These are phyloP conservation scores for Seriola aureovittata DNA, from an alignment of 2,113 vertebrate genomes.

Conservation along the genomic window DNA sequence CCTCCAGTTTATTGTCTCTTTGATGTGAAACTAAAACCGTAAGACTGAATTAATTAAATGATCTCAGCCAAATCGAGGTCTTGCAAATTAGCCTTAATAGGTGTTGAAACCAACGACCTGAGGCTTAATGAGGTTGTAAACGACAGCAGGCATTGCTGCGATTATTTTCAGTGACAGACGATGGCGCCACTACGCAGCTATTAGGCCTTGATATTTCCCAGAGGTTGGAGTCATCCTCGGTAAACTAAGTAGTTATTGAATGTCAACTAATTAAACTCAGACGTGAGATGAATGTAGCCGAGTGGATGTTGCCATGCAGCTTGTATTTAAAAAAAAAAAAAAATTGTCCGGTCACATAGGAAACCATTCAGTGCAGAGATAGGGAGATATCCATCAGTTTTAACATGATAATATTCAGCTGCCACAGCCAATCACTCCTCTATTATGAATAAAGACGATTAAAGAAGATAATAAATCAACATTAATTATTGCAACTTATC, in stretches of 20 bases:
- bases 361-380: neutral
- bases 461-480: neutral
- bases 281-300: conserved; percentile 60
- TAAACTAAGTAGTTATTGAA: conserved; percentile 76
- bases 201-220: conserved; percentile 61
- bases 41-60: conserved; percentile 48
- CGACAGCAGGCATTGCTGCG: conserved; percentile 62
- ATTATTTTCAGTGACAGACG: conserved; percentile 76
- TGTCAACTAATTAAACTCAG: conserved; percentile 79
- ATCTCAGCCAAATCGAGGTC: conserved; percentile 69
- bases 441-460: neutral
- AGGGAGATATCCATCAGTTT: neutral
- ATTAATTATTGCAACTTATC: neutral
- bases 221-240: conserved; percentile 70
- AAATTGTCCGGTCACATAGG: neutral
- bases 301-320: conserved; percentile 40
- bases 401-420: neutral
- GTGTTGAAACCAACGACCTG: conserved; percentile 75
- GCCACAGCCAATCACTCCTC: neutral
- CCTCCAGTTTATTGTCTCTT: conserved; percentile 24
- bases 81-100: conserved; percentile 75
- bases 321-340: neutral
- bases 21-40: conserved; percentile 40
- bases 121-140: conserved; percentile 70
- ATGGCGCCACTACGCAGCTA: conserved; percentile 84